phyloP scores from a whole-genome alignment of 2,797 vertebrate genomes.

The Nasua narica region DNA sequence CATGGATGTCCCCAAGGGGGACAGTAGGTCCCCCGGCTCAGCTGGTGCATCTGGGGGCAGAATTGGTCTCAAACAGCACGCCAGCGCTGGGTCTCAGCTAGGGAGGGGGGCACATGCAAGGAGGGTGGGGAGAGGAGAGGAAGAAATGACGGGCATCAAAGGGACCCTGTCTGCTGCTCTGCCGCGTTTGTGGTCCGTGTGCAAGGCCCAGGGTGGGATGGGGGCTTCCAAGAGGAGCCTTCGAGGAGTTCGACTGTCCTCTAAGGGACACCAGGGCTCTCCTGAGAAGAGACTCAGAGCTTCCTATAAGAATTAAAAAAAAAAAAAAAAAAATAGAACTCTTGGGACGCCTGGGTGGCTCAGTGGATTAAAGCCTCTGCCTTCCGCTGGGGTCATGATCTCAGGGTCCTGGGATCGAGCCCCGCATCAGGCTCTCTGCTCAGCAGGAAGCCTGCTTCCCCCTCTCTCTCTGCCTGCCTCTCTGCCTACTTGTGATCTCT shows the following conservation, averaged over 20 bases:
- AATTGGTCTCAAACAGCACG: neutral
- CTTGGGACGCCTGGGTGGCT: too few species aligned
- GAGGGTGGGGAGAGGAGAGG: neutral
- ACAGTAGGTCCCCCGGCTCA: neutral
- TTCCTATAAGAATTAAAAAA: neutral
- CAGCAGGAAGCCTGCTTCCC: too few species aligned
- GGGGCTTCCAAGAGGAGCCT: neutral
- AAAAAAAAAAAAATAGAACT: too few species aligned
- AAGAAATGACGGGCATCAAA: neutral
- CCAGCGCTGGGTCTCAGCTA: neutral
- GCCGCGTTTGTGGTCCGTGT: neutral
- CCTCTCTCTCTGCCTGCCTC: too few species aligned
- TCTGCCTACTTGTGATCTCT: too few species aligned
- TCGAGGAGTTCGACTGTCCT: neutral
- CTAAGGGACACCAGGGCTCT: neutral
- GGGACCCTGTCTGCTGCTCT: neutral
- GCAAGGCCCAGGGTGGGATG: neutral
- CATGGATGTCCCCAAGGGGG: neutral
- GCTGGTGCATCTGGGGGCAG: neutral
- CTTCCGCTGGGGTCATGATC: too few species aligned
- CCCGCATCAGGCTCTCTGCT: too few species aligned
- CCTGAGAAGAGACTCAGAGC: neutral
- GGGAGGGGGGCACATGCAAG: neutral
- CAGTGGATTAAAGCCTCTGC: too few species aligned
- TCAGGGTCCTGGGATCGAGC: too few species aligned